Evolutionary conservation across 2,797 vertebrate species (phyloP).

Genomic region (Arrhamphus sclerolepis): DNA sequence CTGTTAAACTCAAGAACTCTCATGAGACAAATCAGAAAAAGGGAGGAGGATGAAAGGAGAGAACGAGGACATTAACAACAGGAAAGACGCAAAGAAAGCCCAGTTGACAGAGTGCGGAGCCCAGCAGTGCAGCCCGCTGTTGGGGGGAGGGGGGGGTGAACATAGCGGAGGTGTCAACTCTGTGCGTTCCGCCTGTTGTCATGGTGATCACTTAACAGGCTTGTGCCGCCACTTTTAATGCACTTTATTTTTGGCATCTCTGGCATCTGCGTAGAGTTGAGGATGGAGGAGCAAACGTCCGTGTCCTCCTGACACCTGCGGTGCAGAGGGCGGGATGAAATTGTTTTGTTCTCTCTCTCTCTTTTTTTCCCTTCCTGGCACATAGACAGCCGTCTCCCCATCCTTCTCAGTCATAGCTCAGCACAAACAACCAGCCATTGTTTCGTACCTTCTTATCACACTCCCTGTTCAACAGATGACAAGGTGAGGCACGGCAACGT

Average conservation of each 20-base stretch:
- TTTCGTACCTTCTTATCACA: not conserved
- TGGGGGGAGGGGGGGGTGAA: conserved; percentile 12
- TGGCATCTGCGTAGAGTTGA: conserved; percentile 38
- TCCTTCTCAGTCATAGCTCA: not conserved
- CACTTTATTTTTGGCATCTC: conserved; percentile 66
- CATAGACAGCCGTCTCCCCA: conserved; percentile 3
- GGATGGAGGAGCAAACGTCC: conserved; percentile 27
- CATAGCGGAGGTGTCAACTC: conserved; percentile 44
- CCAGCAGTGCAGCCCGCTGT: conserved; percentile 37
- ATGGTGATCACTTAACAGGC: conserved; percentile 72
- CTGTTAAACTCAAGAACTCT: conserved; percentile 57
- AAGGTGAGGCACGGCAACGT: not conserved
- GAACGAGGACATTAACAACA: conserved; percentile 28
- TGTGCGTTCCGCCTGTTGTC: conserved; percentile 66
- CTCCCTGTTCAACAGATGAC: conserved; percentile 1
- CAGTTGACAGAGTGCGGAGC: conserved; percentile 44
- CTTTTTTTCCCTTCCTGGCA: conserved; percentile 35
- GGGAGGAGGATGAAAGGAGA: conserved; percentile 32
- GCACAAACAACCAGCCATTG: no score
- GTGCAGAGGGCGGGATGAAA: conserved; percentile 4
- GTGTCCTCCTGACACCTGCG: not conserved
- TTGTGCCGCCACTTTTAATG: conserved; percentile 68
- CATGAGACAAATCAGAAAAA: conserved; percentile 43
- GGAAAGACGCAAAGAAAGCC: conserved; percentile 18
- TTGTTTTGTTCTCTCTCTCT: no score